phyloP scores from a whole-genome alignment of 2,113 vertebrate genomes.

The Takifugu flavidus region DNA sequence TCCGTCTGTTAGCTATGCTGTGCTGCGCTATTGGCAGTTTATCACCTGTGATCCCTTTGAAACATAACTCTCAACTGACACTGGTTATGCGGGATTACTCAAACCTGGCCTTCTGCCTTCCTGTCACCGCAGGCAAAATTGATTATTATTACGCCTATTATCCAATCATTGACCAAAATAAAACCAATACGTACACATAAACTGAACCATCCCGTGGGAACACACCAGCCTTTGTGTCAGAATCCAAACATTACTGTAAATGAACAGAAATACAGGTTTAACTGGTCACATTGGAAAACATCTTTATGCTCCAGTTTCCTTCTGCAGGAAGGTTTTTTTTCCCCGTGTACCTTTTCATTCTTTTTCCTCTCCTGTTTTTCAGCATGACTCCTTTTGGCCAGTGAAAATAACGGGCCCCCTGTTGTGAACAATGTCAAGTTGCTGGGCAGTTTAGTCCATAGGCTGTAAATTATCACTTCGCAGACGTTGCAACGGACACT shows the following conservation, averaged over 20 bases:
- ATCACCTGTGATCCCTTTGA: too few species aligned
- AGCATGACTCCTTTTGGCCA: background rate
- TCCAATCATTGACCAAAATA: background rate
- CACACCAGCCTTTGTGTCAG: conserved; percentile 58
- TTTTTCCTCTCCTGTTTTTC: background rate
- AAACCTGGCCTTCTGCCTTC: conserved; percentile 55
- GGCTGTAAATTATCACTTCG: conserved; percentile 67
- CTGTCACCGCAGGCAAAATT: conserved; percentile 47
- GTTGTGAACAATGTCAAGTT: conserved; percentile 64
- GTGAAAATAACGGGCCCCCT: conserved; percentile 27
- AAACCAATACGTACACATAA: conserved; percentile 5
- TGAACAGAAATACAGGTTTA: conserved; percentile 48
- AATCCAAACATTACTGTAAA: conserved; percentile 46
- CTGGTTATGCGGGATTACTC: conserved; percentile 41
- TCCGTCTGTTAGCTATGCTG: too few species aligned
- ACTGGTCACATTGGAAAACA: conserved; percentile 31
- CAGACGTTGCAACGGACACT: conserved; percentile 63
- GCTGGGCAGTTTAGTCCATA: conserved; percentile 72
- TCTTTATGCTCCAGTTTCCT: conserved; percentile 14
- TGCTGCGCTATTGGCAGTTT: too few species aligned
- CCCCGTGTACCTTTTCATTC: background rate
- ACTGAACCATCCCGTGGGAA: conserved; percentile 69
- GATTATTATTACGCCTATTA: conserved; percentile 65
- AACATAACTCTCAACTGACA: conserved; percentile 50
- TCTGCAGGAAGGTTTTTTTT: background rate